A percentile compares a stretch with the other conserved stretches of the same genome.
These are phyloP conservation scores for Aplysina aerophoba DNA, from an alignment of 37 sponge, comb jelly and placozoan species.

Conservation along the genomic window DNA sequence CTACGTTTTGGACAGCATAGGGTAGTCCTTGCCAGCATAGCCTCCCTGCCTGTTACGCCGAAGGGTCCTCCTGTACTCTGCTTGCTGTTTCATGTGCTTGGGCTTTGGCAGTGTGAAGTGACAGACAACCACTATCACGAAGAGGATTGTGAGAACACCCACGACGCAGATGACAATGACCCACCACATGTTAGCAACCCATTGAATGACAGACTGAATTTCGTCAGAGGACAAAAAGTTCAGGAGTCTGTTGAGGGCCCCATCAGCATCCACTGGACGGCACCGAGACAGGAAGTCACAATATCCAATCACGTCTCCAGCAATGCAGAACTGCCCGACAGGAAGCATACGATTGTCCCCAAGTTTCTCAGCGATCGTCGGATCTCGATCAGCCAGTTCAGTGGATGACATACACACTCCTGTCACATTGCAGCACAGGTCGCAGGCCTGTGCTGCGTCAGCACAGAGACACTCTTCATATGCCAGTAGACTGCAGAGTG, in stretches of 20 bases:
- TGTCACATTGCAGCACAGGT: constrained; percentile 53
- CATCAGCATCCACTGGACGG: constrained; percentile 34
- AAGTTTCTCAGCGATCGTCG: not conserved
- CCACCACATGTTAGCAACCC: constrained; percentile 69
- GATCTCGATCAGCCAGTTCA: not conserved
- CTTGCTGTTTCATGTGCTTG: constrained; percentile 47
- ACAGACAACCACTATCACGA: constrained; percentile 61
- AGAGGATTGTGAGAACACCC: constrained; percentile 63
- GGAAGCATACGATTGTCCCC: not conserved
- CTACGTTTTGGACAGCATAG: not conserved
- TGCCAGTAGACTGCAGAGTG: constrained; percentile 54
- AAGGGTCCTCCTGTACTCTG: constrained; percentile 18
- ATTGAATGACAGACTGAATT: constrained; percentile 29
- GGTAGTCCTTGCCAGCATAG: not conserved
- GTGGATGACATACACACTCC: constrained; percentile 43
- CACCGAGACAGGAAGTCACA: constrained; percentile 77
- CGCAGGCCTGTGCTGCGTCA: constrained; percentile 35
- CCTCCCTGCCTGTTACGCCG: constrained; percentile 5
- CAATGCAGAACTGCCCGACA: constrained; percentile 34
- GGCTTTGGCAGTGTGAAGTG: constrained; percentile 72
- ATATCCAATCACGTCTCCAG: constrained; percentile 52
- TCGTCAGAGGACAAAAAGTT: constrained; percentile 22
- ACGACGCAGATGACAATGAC: constrained; percentile 59
- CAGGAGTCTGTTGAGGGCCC: constrained; percentile 3
- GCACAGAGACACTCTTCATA: constrained; percentile 57